Percentiles rank a stretch among this genome's conserved stretches.
Conservation (phyloP, 2,113 vertebrate species). For the Saimiri boliviensis region DNA sequence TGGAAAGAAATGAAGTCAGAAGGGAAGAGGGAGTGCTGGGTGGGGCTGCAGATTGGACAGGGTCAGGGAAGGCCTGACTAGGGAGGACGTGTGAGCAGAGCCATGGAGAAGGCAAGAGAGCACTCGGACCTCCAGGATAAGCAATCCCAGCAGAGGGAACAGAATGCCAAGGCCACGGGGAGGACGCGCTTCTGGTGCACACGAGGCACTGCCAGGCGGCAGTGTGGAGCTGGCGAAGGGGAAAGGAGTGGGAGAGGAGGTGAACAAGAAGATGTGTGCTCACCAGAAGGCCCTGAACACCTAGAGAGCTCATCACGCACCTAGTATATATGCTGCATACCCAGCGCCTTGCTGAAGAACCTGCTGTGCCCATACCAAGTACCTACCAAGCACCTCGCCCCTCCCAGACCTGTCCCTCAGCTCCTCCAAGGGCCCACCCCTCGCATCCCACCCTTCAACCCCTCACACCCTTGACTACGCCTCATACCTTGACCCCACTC, state of each 20-base stretch:
- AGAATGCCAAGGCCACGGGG: not conserved
- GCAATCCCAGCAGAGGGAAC: not conserved
- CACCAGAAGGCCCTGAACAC: not conserved
- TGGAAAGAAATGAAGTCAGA: not conserved
- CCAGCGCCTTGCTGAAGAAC: accelerated
- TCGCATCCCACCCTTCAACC: not conserved
- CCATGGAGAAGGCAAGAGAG: not conserved
- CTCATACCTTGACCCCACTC: not conserved
- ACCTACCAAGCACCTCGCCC: not conserved
- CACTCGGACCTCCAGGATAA: accelerated
- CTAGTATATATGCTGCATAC: accelerated
- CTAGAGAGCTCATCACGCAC: not conserved
- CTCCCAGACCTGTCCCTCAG: not conserved
- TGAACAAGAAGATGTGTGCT: accelerated
- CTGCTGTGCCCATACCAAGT: no score
- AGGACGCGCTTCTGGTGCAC: accelerated
- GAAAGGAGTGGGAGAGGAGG: not conserved
- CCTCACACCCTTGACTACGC: not conserved
- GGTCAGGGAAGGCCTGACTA: not conserved
- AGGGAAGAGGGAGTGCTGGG: not conserved
- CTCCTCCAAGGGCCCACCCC: not conserved
- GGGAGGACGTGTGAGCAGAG: not conserved
- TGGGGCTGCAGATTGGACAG: not conserved
- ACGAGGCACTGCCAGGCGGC: accelerated
- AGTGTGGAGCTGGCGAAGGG: not conserved